These are phyloP conservation scores for Osmerus mordax DNA, from an alignment of 2,113 vertebrate species.

Conservation along the genomic window DNA sequence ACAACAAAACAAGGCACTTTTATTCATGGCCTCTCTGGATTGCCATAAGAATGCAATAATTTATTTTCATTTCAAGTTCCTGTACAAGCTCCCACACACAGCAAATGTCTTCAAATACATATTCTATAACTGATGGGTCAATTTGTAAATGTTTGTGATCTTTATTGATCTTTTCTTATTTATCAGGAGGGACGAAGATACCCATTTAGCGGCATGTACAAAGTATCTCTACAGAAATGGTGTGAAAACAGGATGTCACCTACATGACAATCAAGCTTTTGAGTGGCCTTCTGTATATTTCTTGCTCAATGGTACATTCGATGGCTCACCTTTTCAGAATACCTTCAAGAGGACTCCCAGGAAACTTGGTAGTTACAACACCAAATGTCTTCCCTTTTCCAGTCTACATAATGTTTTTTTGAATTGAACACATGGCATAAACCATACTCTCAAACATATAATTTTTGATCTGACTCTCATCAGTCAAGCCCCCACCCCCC, in stretches of 20 bases:
- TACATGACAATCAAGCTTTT: constrained; percentile 5
- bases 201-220: neutral
- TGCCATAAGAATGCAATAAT: too few relatives aligned
- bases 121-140: too few relatives aligned
- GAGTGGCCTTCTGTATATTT: constrained; percentile 20
- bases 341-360: constrained; percentile 9
- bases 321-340: neutral
- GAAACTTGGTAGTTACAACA: constrained; percentile 22
- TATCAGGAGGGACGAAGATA: neutral
- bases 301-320: constrained; percentile 22
- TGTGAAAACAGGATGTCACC: constrained; percentile 34
- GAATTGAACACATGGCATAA: neutral
- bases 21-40: too few relatives aligned
- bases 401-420: neutral
- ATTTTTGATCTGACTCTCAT: neutral
- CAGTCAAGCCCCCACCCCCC: constrained; percentile 29
- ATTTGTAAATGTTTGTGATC: too few relatives aligned
- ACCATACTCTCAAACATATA: neutral
- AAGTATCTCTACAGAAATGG: neutral
- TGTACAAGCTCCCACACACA: too few relatives aligned
- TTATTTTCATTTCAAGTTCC: too few relatives aligned
- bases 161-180: neutral
- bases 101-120: too few relatives aligned
- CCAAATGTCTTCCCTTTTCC: neutral
- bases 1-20: too few relatives aligned